Evolutionary conservation across 2,888 invertebrate species (phyloP), one percentile per base, ranked within the genome.

Genomic region (Thera britannica): DNA sequence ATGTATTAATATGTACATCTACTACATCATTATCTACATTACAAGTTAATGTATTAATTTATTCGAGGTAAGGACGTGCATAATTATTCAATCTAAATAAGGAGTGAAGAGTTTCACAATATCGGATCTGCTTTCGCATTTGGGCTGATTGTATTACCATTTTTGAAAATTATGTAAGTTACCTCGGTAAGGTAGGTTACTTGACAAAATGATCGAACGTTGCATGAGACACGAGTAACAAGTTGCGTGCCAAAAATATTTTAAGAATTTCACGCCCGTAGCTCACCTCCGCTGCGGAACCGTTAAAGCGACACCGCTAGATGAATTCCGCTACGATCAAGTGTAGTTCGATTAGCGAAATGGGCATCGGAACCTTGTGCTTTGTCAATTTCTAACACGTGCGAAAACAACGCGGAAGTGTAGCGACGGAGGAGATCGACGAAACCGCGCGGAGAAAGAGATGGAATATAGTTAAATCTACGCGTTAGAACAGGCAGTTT

Each of bases 11-110:
- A 23, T 23, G 23, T 23, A 23, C 23, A 23, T 23, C 23, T 23
- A 23, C 44, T 61, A 54, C 23, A 41, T 12, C 52, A 11, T 3
- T 41, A 58, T 36, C 38, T 66, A 46, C 38, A 51, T 61, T 9
- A 62, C 46, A 62, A 74, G 64, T 71, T 76, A 79, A 78, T 79
- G 74, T 69, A 67, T 70, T 74, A 72, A 77, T 75, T 75, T 73
- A 71, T 78, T 62, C 65, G 69, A 68, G 23, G 65, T 62, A 67
- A 69, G 63, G 36, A 63, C 57, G 41, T 46, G 46, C 48, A 64
- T 64, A 70, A 70, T 70, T 70, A 66, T 63, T 66, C 62, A 60
- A 70, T 61, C 75, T 68, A 62, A 72, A 75, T 73, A 75, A 68
- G 73, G 75, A 67, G 56, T 58, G 71, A 65, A 66, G 70, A 68